A percentile compares a stretch with the other conserved stretches of the same genome.
Conservation (phyloP, 1,140 invertebrate genomes). For the Drosophila lini region DNA sequence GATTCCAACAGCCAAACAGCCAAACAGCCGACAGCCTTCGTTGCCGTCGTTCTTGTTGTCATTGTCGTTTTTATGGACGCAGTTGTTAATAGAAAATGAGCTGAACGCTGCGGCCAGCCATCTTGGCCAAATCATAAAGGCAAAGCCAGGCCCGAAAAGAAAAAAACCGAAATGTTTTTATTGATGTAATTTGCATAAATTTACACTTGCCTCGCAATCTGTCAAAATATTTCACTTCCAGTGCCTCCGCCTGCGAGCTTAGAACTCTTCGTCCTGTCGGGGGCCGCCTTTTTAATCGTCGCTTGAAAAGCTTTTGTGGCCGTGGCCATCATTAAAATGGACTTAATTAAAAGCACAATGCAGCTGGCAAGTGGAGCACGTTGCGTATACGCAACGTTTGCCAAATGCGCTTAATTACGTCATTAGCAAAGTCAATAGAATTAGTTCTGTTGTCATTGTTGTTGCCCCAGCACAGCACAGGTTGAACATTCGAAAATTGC, state of each 20-base stretch:
- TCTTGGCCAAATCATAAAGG: conserved; percentile 79
- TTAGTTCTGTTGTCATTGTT: conserved; percentile 61
- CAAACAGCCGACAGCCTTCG: conserved; percentile 15
- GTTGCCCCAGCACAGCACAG: conserved; percentile 7
- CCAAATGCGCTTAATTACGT: conserved; percentile 81
- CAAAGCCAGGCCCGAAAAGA: conserved; percentile 10
- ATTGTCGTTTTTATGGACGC: conserved; percentile 75
- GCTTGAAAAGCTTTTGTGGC: conserved; percentile 53
- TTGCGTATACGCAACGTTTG: conserved; percentile 66
- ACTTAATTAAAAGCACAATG: conserved; percentile 75
- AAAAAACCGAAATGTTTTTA: conserved; percentile 77
- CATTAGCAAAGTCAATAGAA: conserved; percentile 82
- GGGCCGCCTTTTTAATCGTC: conserved; percentile 34
- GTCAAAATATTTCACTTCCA: conserved; percentile 67
- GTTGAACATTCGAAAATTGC: conserved; percentile 18
- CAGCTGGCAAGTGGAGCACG: conserved; percentile 32
- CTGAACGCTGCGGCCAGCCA: conserved; percentile 66
- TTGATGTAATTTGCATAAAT: conserved; percentile 82
- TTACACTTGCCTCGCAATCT: conserved; percentile 79
- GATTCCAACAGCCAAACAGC: conserved; percentile 6
- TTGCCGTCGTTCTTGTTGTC: conserved; percentile 30
- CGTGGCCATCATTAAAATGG: conserved; percentile 69
- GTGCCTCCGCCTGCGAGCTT: conserved; percentile 7
- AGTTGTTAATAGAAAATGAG: conserved; percentile 83
- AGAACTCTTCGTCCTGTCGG: neutral